These are phyloP conservation scores for Hypena proboscidalis DNA, from an alignment of 2,888 invertebrate species.

Conservation along the genomic window DNA sequence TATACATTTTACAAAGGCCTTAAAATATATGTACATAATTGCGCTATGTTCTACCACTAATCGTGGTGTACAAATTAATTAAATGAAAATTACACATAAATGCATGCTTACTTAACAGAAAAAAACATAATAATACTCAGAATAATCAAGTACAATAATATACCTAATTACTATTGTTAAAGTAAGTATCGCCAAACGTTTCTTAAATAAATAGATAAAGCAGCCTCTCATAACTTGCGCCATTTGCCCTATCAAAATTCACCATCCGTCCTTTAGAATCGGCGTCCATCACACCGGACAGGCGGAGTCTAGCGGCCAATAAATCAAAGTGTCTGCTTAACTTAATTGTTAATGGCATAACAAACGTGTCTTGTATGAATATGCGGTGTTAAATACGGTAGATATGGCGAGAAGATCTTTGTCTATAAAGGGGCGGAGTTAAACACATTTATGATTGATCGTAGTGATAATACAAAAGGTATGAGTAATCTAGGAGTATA, in stretches of 20 bases:
- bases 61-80: too few relatives aligned
- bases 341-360: conserved; percentile 58
- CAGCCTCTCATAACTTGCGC: conserved; percentile 14
- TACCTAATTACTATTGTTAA: background rate
- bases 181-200: background rate
- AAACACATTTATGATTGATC: background rate
- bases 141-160: too few relatives aligned
- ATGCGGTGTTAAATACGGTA: conserved; percentile 17
- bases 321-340: conserved; percentile 58
- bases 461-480: too few relatives aligned
- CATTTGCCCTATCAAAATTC: conserved; percentile 50
- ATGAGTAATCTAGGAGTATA: too few relatives aligned
- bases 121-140: too few relatives aligned
- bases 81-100: too few relatives aligned
- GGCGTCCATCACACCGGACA: conserved; percentile 64
- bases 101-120: too few relatives aligned
- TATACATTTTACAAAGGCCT: too few relatives aligned
- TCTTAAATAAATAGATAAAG: background rate
- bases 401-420: conserved; percentile 26
- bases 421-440: conserved; percentile 13
- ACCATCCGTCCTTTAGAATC: conserved; percentile 39
- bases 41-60: too few relatives aligned
- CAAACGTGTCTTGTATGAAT: conserved; percentile 33
- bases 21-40: too few relatives aligned
- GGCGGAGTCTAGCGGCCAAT: conserved; percentile 60